Evolutionary conservation across 37 sponge, comb jelly and placozoan genomes (phyloP).

Genomic region (Geodia barretti): DNA sequence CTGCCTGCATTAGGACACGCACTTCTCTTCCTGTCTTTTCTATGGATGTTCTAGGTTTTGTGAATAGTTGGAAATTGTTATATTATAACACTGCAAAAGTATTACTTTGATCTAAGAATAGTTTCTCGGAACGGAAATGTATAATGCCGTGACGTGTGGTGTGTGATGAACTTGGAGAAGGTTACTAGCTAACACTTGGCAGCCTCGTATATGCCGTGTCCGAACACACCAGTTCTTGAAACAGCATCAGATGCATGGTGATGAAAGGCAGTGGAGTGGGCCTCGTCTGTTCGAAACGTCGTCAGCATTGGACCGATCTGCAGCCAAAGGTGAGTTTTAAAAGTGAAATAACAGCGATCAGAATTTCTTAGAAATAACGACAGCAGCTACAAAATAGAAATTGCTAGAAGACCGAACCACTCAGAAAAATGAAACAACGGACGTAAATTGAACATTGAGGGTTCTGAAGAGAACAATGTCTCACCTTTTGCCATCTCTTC

Average conservation of each 20-base stretch:
- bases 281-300: constrained; percentile 71
- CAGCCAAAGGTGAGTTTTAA: not conserved
- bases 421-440: no score
- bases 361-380: no score
- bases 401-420: no score
- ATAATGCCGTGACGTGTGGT: no score
- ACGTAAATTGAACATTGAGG: not conserved
- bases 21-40: no score
- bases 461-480: not conserved
- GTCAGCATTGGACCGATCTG: constrained; percentile 64
- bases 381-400: no score
- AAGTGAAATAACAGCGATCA: no score
- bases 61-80: not conserved
- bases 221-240: constrained; percentile 67
- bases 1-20: no score
- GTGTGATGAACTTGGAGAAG: no score
- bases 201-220: constrained; percentile 74
- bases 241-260: constrained; percentile 70
- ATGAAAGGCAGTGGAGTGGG: constrained; percentile 51
- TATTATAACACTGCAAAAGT: not conserved
- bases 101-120: no score
- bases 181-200: constrained; percentile 58
- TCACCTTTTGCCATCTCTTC: constrained; percentile 65
- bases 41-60: no score
- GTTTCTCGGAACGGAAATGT: no score